phyloP scores from a whole-genome alignment of 92 coral and sea anemone species.

The Phenganax marumi region DNA sequence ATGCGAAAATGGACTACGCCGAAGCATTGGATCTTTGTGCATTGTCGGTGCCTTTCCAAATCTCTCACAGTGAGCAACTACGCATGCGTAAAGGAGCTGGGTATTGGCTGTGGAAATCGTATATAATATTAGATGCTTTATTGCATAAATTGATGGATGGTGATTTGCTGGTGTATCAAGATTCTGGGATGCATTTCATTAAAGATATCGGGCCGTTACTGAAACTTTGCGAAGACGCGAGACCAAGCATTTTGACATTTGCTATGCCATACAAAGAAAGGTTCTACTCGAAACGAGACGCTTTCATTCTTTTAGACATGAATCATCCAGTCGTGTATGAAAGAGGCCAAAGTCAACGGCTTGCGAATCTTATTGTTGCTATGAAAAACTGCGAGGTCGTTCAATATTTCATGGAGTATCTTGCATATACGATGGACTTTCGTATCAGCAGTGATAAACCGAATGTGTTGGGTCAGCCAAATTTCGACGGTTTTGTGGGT shows the following conservation, averaged over 20 bases:
- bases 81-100: neutral
- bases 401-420: slow-evolving; percentile 19
- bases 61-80: neutral
- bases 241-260: neutral
- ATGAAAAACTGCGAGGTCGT: no score
- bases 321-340: no score
- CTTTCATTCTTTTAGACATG: no score
- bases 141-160: slow-evolving; percentile 2
- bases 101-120: slow-evolving; percentile 36
- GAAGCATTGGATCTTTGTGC: neutral
- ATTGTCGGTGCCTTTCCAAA: neutral
- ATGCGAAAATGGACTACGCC: neutral
- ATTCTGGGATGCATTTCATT: slow-evolving; percentile 14
- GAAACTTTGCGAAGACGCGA: neutral
- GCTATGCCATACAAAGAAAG: neutral
- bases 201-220: slow-evolving; percentile 20
- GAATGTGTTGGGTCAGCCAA: neutral
- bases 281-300: neutral
- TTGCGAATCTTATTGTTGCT: no score
- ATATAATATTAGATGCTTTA: slow-evolving; percentile 11
- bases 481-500: neutral
- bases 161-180: slow-evolving; percentile 17
- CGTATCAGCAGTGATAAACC: neutral
- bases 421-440: neutral
- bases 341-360: no score